Percentiles rank a stretch among this genome's conserved stretches.
Conservation (phyloP, 2,888 invertebrate species). For the Fissipunctia ypsillon region DNA sequence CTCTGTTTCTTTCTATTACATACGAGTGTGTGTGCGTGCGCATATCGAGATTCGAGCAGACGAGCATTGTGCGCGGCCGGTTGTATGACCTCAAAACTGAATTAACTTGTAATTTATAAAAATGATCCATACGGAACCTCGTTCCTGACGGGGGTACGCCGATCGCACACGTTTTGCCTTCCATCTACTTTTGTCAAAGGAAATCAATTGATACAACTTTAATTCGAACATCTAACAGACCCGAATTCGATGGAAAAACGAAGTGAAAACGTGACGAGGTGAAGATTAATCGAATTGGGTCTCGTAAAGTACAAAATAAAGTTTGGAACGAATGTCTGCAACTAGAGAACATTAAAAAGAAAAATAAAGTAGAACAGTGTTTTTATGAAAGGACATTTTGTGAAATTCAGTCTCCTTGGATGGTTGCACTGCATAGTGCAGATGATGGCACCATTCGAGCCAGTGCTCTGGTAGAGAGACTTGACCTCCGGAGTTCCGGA, state of each 20-base stretch:
- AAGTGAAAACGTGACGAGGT: slow-evolving; percentile 46
- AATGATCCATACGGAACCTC: too few relatives aligned
- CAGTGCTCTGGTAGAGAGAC: slow-evolving; percentile 56
- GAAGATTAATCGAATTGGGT: slow-evolving; percentile 53
- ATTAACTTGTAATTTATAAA: too few relatives aligned
- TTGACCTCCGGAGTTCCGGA: slow-evolving; percentile 52
- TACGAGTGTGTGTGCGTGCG: too few relatives aligned
- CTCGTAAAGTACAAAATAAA: slow-evolving; percentile 11
- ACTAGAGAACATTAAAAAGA: slow-evolving; percentile 25
- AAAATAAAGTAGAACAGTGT: slow-evolving; percentile 38
- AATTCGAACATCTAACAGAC: slow-evolving; percentile 15
- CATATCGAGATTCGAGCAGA: too few relatives aligned
- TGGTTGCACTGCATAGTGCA: slow-evolving; percentile 56
- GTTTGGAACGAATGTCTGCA: neutral
- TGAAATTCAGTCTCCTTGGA: slow-evolving; percentile 42
- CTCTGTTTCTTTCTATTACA: too few relatives aligned
- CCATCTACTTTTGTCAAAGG: slow-evolving; percentile 7
- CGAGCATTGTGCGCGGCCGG: too few relatives aligned
- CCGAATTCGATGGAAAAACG: slow-evolving; percentile 53
- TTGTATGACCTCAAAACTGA: too few relatives aligned
- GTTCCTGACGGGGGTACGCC: too few relatives aligned
- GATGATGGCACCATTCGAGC: slow-evolving; percentile 71
- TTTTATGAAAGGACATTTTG: slow-evolving; percentile 30
- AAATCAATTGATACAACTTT: slow-evolving; percentile 39
- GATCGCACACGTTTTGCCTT: too few relatives aligned